Conservation (phyloP, 2,888 invertebrate species). For the Apoda limacodes region DNA sequence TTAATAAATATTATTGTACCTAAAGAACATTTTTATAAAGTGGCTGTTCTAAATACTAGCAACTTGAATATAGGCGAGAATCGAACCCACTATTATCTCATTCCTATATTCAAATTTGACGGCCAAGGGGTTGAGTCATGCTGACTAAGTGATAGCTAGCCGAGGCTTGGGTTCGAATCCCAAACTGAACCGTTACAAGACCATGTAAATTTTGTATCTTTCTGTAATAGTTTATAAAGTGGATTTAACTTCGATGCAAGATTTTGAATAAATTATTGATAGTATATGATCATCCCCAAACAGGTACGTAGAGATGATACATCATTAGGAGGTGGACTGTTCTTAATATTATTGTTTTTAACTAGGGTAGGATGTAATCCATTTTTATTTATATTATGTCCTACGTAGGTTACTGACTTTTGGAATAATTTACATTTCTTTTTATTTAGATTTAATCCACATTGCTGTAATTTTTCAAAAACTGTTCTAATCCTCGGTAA, state of each 20-base stretch:
- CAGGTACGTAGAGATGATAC: background rate
- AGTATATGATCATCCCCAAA: constrained; percentile 22
- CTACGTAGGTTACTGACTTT: constrained; percentile 16
- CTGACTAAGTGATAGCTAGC: too few relatives aligned
- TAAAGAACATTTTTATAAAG: too few relatives aligned
- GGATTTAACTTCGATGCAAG: constrained; percentile 20
- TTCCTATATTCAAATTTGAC: too few relatives aligned
- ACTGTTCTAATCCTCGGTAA: background rate
- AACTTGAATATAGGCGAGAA: too few relatives aligned
- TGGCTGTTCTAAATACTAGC: too few relatives aligned
- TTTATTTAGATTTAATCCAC: constrained; percentile 9
- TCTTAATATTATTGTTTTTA: background rate
- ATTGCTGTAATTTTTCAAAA: background rate
- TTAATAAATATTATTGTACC: too few relatives aligned
- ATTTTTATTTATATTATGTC: constrained; percentile 14
- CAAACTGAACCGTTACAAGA: too few relatives aligned
- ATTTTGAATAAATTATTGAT: constrained; percentile 24
- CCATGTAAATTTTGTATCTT: constrained; percentile 13
- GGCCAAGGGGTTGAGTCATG: too few relatives aligned
- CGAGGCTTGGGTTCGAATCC: too few relatives aligned
- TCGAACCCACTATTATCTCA: too few relatives aligned
- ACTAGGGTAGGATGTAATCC: constrained; percentile 10
- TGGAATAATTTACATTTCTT: constrained; percentile 20
- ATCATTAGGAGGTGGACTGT: constrained; percentile 7
- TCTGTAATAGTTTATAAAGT: constrained; percentile 15